Evolutionary conservation across 2,113 vertebrate genomes (phyloP), one percentile per base, ranked within the genome.

Genomic region (Rhinopomastus cyanomelas): DNA sequence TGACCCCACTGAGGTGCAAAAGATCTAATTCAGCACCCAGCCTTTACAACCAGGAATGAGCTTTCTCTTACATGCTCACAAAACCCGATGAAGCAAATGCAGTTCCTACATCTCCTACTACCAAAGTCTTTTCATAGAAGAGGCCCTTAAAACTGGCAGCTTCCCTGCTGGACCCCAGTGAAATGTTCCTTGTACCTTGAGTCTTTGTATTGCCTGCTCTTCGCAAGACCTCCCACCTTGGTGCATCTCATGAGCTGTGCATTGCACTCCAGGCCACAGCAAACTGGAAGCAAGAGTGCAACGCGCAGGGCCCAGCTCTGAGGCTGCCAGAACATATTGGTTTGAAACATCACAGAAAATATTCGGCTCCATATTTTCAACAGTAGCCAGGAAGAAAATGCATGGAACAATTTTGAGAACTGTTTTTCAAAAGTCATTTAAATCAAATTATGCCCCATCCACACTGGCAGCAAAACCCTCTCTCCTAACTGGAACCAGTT

Each of bases 321-420:
- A 95, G 81, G 59, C 22, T 96, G 95, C 95, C 95, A 96, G 94
- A 95, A 96, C 92, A 94, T 94, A 93, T 76, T 95, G 95, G 95
- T 95, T 96, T 96, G 93, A 96, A 96, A 96, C 94, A 95, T 94
- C 94, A 95, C 92, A 96, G 93, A 95, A 96, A 96, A 92, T 95
- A 95, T 95, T 95, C 94, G 0, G 94, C 94, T 95, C 94, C 92
- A 95, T 96, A 95, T 94, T 95, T 95, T 95, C 90, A 95, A 94
- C 93, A 87, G 94, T 93, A 94, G 93, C 95, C 95, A 95, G 88
- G 94, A 95, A 94, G 93, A 93, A 96, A 96, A 95, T 87, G 90
- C 94, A 95, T 93, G 95, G 95, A 96, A 95, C 94, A 95, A 85
- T 95, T 96, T 94, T 87, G 60, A 95, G 84, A 93, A 90, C 88